Evolutionary conservation across 2,113 vertebrate genomes (phyloP).

Genomic region (Oxyruncus cristatus): DNA sequence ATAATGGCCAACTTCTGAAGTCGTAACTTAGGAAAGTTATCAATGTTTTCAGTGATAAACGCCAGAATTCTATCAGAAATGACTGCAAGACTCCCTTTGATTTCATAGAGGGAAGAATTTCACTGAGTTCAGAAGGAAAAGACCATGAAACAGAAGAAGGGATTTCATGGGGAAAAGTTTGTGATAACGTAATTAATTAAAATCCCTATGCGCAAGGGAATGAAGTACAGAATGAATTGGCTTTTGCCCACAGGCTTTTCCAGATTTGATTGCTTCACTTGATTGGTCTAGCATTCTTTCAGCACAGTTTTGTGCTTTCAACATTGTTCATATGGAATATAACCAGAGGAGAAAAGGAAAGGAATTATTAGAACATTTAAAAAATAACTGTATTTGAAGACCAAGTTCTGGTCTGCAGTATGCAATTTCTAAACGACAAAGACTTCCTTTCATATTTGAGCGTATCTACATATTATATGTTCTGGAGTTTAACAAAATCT

Average conservation of each 20-base stretch:
- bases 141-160: background rate
- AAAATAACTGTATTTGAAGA: background rate
- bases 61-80: background rate
- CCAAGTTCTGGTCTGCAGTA: background rate
- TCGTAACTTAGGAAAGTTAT: background rate
- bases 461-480: background rate
- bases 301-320: background rate
- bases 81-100: background rate
- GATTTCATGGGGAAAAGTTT: background rate
- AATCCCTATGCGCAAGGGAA: background rate
- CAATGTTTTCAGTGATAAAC: background rate
- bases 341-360: background rate
- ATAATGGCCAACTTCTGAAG: background rate
- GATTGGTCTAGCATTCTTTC: background rate
- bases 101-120: background rate
- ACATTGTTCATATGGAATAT: background rate
- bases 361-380: background rate
- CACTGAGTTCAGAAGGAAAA: background rate
- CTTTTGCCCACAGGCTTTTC: constrained; percentile 1
- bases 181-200: constrained; percentile 54
- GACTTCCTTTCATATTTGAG: background rate
- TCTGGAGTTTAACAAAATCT: background rate
- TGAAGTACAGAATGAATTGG: background rate
- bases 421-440: background rate
- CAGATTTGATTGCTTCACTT: constrained; percentile 9